Evolutionary conservation across 2,888 invertebrate species (phyloP).

Genomic region (Gari tellinella): DNA sequence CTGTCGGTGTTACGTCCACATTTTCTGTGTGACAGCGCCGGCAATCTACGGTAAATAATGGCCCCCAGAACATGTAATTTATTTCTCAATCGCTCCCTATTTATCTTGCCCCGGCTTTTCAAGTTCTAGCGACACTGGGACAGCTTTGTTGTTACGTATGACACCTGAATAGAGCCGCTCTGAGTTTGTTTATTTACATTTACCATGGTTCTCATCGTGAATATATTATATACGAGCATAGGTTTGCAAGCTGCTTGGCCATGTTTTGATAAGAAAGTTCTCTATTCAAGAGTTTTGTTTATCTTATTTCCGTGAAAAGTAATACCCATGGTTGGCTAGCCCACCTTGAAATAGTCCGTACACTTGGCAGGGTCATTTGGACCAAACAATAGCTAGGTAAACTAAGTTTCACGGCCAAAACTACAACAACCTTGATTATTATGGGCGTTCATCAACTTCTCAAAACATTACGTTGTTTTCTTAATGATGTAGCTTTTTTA

Average conservation of each 20-base stretch:
- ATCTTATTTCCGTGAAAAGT: too few species aligned
- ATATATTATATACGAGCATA: slow-evolving; percentile 5
- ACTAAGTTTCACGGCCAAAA: too few species aligned
- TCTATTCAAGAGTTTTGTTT: background rate
- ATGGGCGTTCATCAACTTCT: too few species aligned
- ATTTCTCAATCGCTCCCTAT: slow-evolving; percentile 56
- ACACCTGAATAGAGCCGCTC: slow-evolving; percentile 45
- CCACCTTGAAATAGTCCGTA: too few species aligned
- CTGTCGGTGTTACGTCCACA: slow-evolving; percentile 30
- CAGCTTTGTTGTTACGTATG: slow-evolving; percentile 40
- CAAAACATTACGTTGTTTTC: too few species aligned
- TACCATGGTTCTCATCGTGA: background rate
- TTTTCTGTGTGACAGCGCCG: slow-evolving; percentile 51
- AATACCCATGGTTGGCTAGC: too few species aligned
- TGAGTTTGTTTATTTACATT: slow-evolving; percentile 50
- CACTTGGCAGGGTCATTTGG: too few species aligned
- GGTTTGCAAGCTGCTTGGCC: slow-evolving; percentile 5
- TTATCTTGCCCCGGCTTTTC: slow-evolving; percentile 12
- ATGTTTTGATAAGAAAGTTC: slow-evolving; percentile 7
- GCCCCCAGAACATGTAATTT: slow-evolving; percentile 56
- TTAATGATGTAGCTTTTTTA: too few species aligned
- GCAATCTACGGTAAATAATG: slow-evolving; percentile 62
- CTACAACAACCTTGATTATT: too few species aligned
- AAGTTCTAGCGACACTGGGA: background rate
- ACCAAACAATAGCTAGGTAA: background rate